Percentiles rank a stretch among this genome's conserved stretches.
Conservation (phyloP, 2,888 invertebrate genomes). For the Seladonia tumulorum region DNA sequence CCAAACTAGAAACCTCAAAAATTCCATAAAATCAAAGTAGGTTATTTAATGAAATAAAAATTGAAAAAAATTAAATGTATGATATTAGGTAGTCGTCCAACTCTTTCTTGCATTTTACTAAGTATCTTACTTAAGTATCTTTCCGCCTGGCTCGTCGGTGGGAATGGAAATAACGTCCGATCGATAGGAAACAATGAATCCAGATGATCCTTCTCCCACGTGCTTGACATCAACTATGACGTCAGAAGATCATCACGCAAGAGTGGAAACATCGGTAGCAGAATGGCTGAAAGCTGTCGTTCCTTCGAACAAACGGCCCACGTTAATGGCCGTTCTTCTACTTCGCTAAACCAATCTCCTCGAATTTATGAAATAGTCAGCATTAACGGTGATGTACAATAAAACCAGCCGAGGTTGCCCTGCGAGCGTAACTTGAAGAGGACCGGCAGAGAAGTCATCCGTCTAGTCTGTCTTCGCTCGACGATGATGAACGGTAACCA, state of each 20-base stretch:
- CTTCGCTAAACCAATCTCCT: slow-evolving; percentile 55
- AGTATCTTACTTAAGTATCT: no score
- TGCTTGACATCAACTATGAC: not conserved
- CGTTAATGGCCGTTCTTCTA: slow-evolving; percentile 36
- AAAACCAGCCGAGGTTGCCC: not conserved
- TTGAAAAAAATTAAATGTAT: no score
- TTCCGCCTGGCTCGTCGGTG: no score
- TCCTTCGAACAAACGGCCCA: slow-evolving; percentile 40
- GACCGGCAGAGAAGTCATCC: slow-evolving; percentile 25
- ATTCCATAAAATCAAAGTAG: no score
- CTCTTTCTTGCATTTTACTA: no score
- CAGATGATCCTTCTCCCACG: not conserved
- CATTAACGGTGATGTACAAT: slow-evolving; percentile 41
- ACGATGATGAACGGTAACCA: slow-evolving; percentile 27
- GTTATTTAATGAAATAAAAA: no score
- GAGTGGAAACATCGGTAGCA: slow-evolving; percentile 20
- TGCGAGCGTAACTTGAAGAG: slow-evolving; percentile 30
- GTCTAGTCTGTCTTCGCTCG: not conserved
- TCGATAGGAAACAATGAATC: not conserved
- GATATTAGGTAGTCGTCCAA: no score
- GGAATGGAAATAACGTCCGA: not conserved
- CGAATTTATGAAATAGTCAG: slow-evolving; percentile 42
- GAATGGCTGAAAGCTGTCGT: slow-evolving; percentile 35
- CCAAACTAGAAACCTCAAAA: no score
- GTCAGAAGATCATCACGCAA: slow-evolving; percentile 1